Base-by-base conservation (phyloP, 2,888 invertebrate species). In the Branchipolynoe longqiensis region DNA sequence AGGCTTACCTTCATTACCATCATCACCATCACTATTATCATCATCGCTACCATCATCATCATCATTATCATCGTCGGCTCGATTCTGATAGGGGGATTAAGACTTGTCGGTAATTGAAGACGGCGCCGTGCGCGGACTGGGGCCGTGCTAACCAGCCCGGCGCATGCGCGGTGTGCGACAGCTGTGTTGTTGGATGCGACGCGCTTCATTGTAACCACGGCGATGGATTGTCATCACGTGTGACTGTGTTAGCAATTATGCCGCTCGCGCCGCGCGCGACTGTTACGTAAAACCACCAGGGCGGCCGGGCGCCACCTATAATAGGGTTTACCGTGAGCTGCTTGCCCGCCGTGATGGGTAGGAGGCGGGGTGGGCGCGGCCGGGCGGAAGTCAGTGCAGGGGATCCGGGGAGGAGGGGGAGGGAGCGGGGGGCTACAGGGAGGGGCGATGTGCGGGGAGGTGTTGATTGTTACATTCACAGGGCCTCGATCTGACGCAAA, bases 221-320 rank as follows among this genome's bases (percentile, higher is more conserved):
- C 33, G 69, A 69, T 69, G 69, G 69, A 69, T 69, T 69, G 69
- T 69, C 25, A 33, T 69, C 69, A 69, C 69, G 69, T 69, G 69
- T 69, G 69, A 69, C 69, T 69, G 69, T 69, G 69, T 69, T 69
- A 69, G 38, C 69, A 69, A 69, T 69, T 69, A 69, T n/a, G n/a
- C n/a, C 69, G 1, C n/a, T 4, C 69, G 69, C 18, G 69, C 69
- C 12, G 69, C 69, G 33, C 69, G n/a, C n/a, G n/a, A n/a, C 8
- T n/a, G 38, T 69, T 69, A 69, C 69, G 69, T 69, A 69, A 69
- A 69, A 69, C 36, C 38, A 38, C 36, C 69, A 38, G 69, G 33
- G 38, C 22, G 38, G 69, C 69, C 69, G 25, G 38, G 36, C 18
- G 38, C 38, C 36, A 18, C 22, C 69, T 36, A 69, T 62, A 62